Conservation (phyloP, 2,888 invertebrate species). For the Pecten maximus region DNA sequence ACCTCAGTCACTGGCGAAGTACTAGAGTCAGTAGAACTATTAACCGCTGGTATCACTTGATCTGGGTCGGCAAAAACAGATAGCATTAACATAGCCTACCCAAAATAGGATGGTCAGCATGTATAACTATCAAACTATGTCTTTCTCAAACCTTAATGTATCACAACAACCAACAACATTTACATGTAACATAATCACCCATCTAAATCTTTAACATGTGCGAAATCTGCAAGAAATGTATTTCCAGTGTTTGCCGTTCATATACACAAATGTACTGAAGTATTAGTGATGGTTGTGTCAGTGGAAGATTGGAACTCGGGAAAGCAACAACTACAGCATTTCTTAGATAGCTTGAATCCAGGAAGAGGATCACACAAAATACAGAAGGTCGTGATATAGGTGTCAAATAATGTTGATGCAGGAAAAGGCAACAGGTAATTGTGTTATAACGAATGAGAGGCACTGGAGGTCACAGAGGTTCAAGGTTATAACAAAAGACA, state of each 20-base stretch:
- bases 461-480: neutral
- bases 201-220: neutral
- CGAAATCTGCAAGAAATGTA: neutral
- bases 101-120: neutral
- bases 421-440: too few relatives aligned
- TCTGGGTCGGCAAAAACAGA: slow-evolving; percentile 8
- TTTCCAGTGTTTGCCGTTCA: neutral
- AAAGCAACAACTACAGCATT: neutral
- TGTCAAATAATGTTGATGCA: too few relatives aligned
- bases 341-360: neutral
- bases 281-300: neutral
- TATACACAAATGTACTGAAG: neutral
- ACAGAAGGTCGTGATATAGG: too few relatives aligned
- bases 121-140: neutral
- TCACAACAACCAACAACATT: neutral
- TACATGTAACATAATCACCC: neutral
- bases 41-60: slow-evolving; percentile 2
- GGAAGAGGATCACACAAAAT: neutral
- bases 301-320: neutral
- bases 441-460: too few relatives aligned
- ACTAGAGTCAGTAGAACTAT: neutral
- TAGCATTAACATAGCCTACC: neutral
- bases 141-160: neutral
- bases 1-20: neutral
- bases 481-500: neutral